Base-by-base conservation (phyloP, 2,888 invertebrate species). In the Ichneumon xanthorius region DNA sequence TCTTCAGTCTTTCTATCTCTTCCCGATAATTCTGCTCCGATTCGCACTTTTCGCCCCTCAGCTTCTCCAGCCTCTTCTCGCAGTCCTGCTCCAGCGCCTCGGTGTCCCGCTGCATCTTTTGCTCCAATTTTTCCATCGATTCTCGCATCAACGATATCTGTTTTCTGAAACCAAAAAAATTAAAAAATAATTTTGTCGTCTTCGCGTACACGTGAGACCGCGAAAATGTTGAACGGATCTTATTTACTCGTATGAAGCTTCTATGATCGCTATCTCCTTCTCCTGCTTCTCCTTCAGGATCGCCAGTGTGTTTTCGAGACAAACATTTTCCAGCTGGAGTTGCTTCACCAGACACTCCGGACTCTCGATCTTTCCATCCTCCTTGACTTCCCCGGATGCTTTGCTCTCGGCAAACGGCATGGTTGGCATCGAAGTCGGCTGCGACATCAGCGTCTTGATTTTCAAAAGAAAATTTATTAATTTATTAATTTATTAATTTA, bases 231-330 rank as follows among this genome's bases (percentile, higher is more conserved):
- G 16, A 61, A 33, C 26, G 58, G 0, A 26, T 58, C 22, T 63
- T 0, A 33, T 82, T 81, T 90, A 93, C 93, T 90, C 91, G 72
- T 93, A 92, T 3, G 92, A 93, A 72, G 93, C 91, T 83, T 93
- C 89, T 16, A 92, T 86, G 80, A 92, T 91, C 53, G 82, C 78
- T 19, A 92, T 90, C 87, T 94, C 94, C 78, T 88, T 91, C 65
- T 92, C 90, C 73, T 94, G 92, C 73, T 91, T 92, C 40, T 92
- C 90, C 75, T 89, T 92, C 40, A 92, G 65, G 80, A 86, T 90
- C 2, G 90, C 90, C 68, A 93, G 61, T 30, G 89, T 90, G 70
- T 86, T 91, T 82, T 93, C 92, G 58, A 93, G 85, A 83, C 90
- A 89, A 48, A 89, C 67, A 72, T 92, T 93, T 87, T 93, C 92